A percentile compares a stretch with the other conserved stretches of the same genome.
Evolutionary conservation across 2,888 invertebrate species (phyloP).

Genomic region (Heteromyza rotundicornis): DNA sequence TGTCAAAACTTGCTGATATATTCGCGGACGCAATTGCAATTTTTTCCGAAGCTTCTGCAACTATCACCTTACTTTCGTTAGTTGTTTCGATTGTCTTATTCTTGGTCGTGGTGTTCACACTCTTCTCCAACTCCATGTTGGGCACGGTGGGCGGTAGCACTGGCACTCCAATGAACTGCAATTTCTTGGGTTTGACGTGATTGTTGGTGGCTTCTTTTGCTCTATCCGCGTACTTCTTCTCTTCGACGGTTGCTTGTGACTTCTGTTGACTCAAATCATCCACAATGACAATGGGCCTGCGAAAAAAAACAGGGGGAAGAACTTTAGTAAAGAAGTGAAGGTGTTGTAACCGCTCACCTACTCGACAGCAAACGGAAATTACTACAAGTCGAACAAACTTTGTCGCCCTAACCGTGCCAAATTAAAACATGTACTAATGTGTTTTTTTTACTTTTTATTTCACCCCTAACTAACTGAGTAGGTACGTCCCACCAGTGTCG

Average conservation of each 20-base stretch:
- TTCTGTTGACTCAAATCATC: conserved; percentile 51
- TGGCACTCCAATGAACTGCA: conserved; percentile 38
- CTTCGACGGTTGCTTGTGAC: conserved; percentile 21
- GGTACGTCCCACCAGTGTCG: neutral
- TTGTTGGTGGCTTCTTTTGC: neutral
- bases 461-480: conserved; percentile 11
- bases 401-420: conserved; percentile 22
- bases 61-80: no score
- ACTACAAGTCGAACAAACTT: conserved; percentile 1
- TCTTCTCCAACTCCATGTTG: conserved; percentile 22
- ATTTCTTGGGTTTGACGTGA: conserved; percentile 36
- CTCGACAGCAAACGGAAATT: conserved; percentile 31
- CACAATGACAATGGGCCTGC: conserved; percentile 56
- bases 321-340: no score
- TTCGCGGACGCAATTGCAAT: neutral
- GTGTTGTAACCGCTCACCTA: no score
- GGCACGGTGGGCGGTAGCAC: conserved; percentile 43
- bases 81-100: no score
- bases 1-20: neutral
- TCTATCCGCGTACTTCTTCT: conserved; percentile 16
- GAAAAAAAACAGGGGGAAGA: no score
- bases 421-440: conserved; percentile 41
- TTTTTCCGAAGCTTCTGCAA: neutral
- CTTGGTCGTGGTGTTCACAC: no score
- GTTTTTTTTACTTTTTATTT: conserved; percentile 32